phyloP scores from a whole-genome alignment of 2,888 invertebrate species.

The Hermaeophaga mercurialis region DNA sequence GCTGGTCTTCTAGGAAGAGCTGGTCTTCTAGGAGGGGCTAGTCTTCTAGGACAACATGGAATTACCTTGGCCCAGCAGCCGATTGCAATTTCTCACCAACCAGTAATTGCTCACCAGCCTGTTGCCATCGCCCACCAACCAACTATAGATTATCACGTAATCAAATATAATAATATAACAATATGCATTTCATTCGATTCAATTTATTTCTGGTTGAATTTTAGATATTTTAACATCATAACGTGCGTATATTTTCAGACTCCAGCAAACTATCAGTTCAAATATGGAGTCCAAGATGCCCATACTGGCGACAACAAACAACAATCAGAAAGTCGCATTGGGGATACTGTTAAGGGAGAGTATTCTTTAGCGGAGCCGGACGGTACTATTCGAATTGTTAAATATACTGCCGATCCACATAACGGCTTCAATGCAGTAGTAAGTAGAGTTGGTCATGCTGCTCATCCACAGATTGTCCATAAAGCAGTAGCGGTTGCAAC shows the following conservation, averaged over 20 bases:
- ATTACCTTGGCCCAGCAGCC: not conserved
- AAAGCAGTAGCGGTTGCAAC: conserved; percentile 32
- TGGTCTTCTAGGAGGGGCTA: not conserved
- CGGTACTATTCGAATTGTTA: conserved; percentile 48
- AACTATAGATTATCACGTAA: conserved; percentile 21
- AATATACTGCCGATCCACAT: conserved; percentile 60
- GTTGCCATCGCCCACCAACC: conserved; percentile 14
- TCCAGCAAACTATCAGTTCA: conserved; percentile 60
- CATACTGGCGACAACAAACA: conserved; percentile 65
- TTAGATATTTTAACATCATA: not conserved
- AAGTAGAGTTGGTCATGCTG: conserved; percentile 66
- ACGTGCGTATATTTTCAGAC: conserved; percentile 32
- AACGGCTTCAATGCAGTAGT: conserved; percentile 74
- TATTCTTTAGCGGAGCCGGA: conserved; percentile 51
- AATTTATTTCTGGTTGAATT: not conserved
- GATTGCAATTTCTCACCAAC: conserved; percentile 17
- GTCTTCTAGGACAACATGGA: not conserved
- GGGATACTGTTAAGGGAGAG: conserved; percentile 60
- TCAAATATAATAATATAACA: not conserved
- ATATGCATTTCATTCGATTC: not conserved
- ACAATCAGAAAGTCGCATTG: conserved; percentile 63
- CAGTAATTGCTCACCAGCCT: conserved; percentile 12
- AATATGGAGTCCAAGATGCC: conserved; percentile 64
- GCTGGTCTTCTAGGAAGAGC: not conserved
- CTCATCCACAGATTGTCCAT: conserved; percentile 44